phyloP scores from a whole-genome alignment of 2,797 vertebrate genomes.

The Stomatorhinus walkeri region DNA sequence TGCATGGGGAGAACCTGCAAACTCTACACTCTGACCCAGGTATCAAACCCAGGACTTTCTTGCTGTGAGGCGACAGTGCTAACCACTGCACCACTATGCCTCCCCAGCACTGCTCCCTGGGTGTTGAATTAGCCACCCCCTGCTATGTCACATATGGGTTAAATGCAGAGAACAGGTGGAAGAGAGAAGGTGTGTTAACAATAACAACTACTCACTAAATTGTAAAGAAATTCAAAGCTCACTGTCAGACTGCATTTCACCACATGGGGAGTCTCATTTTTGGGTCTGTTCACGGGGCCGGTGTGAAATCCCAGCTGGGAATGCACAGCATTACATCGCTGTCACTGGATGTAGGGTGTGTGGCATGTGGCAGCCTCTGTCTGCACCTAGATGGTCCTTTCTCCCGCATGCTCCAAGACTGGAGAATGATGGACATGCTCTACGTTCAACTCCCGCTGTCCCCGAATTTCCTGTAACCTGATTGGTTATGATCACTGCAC shows the following conservation, averaged over 20 bases:
- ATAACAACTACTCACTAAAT: no score
- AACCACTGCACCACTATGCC: no score
- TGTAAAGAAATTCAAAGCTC: not conserved
- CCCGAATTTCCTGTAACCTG: not conserved
- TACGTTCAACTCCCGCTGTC: not conserved
- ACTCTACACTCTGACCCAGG: no score
- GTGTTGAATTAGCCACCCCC: no score
- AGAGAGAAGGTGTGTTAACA: no score
- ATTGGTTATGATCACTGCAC: not conserved
- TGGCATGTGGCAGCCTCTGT: not conserved
- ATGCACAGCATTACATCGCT: not conserved
- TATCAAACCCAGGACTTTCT: no score
- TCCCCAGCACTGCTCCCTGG: not conserved
- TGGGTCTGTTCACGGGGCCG: not conserved
- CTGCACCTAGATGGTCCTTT: not conserved
- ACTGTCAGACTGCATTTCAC: not conserved
- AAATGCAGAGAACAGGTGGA: not conserved
- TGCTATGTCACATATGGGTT: not conserved
- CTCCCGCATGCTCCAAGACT: not conserved
- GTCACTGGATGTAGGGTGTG: not conserved
- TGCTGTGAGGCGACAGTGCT: no score
- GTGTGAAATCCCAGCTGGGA: not conserved
- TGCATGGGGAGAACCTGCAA: no score
- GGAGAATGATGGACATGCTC: not conserved
- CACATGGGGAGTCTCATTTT: not conserved